Conservation (phyloP, 2,113 vertebrate genomes). For the Casuarius casuarius region DNA sequence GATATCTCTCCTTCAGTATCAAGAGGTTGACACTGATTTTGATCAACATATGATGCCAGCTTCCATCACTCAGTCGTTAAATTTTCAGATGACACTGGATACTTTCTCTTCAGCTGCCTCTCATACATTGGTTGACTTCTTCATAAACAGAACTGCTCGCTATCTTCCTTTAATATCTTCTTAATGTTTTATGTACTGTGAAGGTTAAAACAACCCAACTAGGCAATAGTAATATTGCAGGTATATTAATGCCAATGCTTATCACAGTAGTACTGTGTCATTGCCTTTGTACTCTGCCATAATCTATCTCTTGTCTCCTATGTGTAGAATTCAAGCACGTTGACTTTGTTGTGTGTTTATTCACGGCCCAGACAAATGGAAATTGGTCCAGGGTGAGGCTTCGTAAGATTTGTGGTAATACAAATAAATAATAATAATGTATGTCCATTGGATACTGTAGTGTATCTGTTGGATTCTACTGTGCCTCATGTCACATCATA, state of each 20-base stretch:
- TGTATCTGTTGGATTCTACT: not conserved
- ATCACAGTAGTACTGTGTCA: not conserved
- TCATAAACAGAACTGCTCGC: not conserved
- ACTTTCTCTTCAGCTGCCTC: conserved; percentile 2
- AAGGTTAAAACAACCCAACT: not conserved
- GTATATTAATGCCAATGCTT: not conserved
- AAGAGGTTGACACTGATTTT: conserved; percentile 35
- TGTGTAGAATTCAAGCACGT: not conserved
- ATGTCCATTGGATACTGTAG: not conserved
- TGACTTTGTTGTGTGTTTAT: not conserved
- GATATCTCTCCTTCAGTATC: conserved; percentile 26
- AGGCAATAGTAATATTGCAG: not conserved
- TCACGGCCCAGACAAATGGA: not conserved
- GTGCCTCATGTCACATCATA: not conserved
- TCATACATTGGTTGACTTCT: not conserved
- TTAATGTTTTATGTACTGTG: not conserved
- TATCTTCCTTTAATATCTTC: not conserved
- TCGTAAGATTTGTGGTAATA: not conserved
- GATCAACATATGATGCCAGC: conserved; percentile 1
- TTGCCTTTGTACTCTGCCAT: not conserved
- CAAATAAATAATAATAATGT: not conserved
- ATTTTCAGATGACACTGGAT: conserved; percentile 2
- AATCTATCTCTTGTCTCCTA: not conserved
- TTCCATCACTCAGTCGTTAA: not conserved
- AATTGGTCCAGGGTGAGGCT: not conserved